phyloP scores from a whole-genome alignment of 2,113 vertebrate genomes.

The Ophiodon elongatus region DNA sequence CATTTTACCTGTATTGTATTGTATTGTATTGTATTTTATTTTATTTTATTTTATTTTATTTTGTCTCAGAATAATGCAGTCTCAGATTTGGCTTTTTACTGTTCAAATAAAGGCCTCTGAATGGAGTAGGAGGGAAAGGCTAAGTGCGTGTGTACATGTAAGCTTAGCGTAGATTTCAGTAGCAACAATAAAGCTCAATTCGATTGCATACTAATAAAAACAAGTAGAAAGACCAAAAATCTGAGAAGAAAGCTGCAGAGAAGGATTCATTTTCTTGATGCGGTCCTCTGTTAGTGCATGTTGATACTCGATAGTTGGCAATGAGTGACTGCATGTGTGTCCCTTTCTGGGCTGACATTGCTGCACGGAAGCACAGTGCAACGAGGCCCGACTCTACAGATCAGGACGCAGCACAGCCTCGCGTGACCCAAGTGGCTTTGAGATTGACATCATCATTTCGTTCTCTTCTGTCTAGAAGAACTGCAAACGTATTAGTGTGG shows the following conservation, averaged over 20 bases:
- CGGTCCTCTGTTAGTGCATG: not conserved
- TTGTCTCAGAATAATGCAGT: not conserved
- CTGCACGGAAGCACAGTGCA: slow-evolving; percentile 28
- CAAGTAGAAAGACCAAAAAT: slow-evolving; percentile 51
- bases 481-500: not conserved
- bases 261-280: slow-evolving; percentile 1
- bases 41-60: too few relatives aligned
- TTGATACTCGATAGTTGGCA: slow-evolving; percentile 4
- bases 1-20: not conserved
- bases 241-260: slow-evolving; percentile 4
- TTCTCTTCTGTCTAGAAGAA: not conserved
- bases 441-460: not conserved
- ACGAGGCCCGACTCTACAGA: slow-evolving; percentile 8
- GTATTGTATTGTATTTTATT: too few relatives aligned
- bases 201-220: slow-evolving; percentile 18
- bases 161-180: not conserved
- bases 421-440: not conserved
- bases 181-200: not conserved
- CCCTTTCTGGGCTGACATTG: slow-evolving; percentile 31
- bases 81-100: not conserved
- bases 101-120: not conserved
- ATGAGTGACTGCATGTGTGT: slow-evolving; percentile 25
- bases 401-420: not conserved
- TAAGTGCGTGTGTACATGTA: not conserved
- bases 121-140: not conserved